phyloP scores from a whole-genome alignment of 2,113 vertebrate genomes.

The Saguinus imperator region DNA sequence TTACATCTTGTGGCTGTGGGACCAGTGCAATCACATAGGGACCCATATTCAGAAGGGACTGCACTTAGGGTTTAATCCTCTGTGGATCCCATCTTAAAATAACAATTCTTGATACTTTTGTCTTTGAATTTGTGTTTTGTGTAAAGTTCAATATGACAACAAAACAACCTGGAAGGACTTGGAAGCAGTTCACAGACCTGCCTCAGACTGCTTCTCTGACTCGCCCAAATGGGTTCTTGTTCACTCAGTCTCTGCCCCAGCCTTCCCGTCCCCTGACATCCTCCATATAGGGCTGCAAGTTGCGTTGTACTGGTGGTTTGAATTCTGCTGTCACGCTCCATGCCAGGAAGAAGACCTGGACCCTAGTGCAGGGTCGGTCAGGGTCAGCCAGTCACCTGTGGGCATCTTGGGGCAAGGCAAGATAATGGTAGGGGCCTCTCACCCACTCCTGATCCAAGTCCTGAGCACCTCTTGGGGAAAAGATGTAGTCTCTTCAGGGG shows the following conservation, averaged over 20 bases:
- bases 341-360: neutral
- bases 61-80: neutral
- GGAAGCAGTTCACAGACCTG: neutral
- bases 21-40: neutral
- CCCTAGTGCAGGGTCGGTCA: neutral
- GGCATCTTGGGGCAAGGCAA: neutral
- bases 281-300: neutral
- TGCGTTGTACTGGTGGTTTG: neutral
- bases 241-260: neutral
- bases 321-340: neutral
- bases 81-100: neutral
- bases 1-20: neutral
- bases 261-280: neutral
- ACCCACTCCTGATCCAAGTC: neutral
- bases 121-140: neutral
- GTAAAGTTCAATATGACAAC: neutral
- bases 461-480: neutral
- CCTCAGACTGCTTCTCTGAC: neutral
- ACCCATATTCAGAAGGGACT: neutral
- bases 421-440: neutral
- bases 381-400: accelerated
- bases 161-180: neutral
- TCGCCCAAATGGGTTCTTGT: neutral
- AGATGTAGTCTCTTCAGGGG: neutral
- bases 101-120: neutral